phyloP scores from a whole-genome alignment of 2,888 invertebrate genomes.

The Perdita meconis region DNA sequence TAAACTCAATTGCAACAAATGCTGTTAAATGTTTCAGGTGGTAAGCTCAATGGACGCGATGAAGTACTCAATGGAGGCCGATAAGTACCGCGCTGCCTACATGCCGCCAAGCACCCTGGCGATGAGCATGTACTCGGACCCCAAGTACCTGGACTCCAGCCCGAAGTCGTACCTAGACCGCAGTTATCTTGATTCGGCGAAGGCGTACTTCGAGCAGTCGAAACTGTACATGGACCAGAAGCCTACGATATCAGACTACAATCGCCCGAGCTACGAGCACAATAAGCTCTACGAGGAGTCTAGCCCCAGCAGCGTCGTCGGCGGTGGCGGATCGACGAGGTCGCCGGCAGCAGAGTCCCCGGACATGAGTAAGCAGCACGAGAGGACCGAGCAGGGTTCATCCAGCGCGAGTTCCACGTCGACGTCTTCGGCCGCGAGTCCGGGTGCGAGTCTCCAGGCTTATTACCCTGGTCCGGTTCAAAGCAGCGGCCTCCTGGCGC shows the following conservation, averaged over 20 bases:
- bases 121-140: conserved; percentile 90
- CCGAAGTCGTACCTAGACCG: conserved; percentile 87
- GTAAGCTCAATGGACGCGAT: conserved; percentile 91
- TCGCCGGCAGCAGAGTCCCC: conserved; percentile 86
- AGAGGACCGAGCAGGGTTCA: conserved; percentile 76
- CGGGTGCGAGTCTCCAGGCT: conserved; percentile 83
- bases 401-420: conserved; percentile 84
- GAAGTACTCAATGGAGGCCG: conserved; percentile 92
- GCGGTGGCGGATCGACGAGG: conserved; percentile 83
- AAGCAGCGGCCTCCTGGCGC: conserved; percentile 84
- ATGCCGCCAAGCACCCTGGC: conserved; percentile 87
- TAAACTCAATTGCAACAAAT: conserved; percentile 31
- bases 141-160: conserved; percentile 87
- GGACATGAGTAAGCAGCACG: conserved; percentile 79
- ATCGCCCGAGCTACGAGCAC: conserved; percentile 88
- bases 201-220: conserved; percentile 89
- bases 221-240: conserved; percentile 90
- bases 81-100: conserved; percentile 90
- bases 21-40: conserved; percentile 86
- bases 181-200: conserved; percentile 90
- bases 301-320: conserved; percentile 85
- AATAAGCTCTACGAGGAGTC: conserved; percentile 87
- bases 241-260: conserved; percentile 87
- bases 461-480: conserved; percentile 82
- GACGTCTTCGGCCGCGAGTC: conserved; percentile 87